These are phyloP conservation scores for Brachyhypopomus occidentalis DNA, from an alignment of 2,113 vertebrate species.

Conservation along the genomic window DNA sequence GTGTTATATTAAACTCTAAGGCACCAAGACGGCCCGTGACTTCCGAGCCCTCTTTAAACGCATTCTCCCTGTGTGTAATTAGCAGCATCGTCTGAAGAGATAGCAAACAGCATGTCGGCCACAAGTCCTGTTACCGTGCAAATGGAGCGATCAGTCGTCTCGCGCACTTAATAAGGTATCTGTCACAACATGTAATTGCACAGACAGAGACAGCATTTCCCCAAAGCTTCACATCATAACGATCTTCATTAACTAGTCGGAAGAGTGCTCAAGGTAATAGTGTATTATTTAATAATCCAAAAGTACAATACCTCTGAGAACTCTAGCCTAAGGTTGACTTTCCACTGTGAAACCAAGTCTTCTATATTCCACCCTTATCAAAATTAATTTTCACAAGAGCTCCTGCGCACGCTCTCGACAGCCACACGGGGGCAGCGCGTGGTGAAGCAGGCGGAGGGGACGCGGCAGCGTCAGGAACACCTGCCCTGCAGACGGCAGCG, in stretches of 20 bases:
- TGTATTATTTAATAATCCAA: background rate
- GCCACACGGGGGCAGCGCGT: no score
- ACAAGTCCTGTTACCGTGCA: background rate
- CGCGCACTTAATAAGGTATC: conserved; percentile 15
- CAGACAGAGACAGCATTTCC: background rate
- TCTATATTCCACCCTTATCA: background rate
- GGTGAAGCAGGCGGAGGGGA: no score
- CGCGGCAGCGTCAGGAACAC: no score
- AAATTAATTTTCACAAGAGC: background rate
- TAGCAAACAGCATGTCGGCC: conserved; percentile 8
- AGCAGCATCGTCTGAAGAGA: conserved; percentile 41
- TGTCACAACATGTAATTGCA: conserved; percentile 20
- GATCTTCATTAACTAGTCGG: background rate
- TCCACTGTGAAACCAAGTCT: background rate
- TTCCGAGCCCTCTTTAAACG: conserved; percentile 34
- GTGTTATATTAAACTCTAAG: conserved; percentile 35
- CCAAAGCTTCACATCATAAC: background rate
- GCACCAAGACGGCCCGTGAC: conserved; percentile 2
- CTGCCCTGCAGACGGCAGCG: no score
- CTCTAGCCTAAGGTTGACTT: background rate
- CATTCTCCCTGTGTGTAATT: conserved; percentile 37
- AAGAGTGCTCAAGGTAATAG: background rate
- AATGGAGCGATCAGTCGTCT: background rate
- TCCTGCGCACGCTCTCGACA: no score
- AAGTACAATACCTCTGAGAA: background rate